Evolutionary conservation across 64 coral and sea anemone species (phyloP).

Genomic region (Hydrozoanthus tunicans): DNA sequence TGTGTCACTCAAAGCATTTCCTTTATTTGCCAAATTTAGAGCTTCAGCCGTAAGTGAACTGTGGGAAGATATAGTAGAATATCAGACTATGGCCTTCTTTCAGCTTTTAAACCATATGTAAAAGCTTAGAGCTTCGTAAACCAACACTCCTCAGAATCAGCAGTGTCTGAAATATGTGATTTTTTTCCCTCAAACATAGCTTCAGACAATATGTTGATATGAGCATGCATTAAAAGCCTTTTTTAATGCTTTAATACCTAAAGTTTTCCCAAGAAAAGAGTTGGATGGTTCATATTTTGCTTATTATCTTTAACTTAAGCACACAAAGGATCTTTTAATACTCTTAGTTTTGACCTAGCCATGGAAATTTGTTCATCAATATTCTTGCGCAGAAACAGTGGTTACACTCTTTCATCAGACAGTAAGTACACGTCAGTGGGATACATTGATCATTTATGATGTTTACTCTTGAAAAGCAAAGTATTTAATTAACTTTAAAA

Average conservation of each 20-base stretch:
- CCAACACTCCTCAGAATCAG: constrained; percentile 6
- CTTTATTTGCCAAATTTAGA: constrained; percentile 30
- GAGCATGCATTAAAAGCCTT: too few species aligned
- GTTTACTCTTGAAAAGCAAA: too few species aligned
- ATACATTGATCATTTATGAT: too few species aligned
- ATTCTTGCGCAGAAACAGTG: constrained; percentile 1
- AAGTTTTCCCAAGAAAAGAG: too few species aligned
- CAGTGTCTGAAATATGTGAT: not conserved
- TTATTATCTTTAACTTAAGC: too few species aligned
- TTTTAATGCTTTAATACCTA: too few species aligned
- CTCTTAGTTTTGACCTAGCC: not conserved
- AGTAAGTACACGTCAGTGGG: not conserved
- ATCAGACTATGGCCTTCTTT: not conserved
- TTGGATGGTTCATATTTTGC: too few species aligned
- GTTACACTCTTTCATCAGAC: not conserved
- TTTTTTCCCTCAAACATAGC: not conserved
- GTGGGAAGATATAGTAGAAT: constrained; percentile 7
- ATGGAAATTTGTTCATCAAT: constrained; percentile 46
- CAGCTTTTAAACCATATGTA: constrained; percentile 10
- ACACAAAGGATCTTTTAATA: too few species aligned
- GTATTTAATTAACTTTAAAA: too few species aligned
- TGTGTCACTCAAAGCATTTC: not conserved
- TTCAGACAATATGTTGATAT: too few species aligned
- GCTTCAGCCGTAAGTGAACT: not conserved
- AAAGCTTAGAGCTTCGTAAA: not conserved